These are phyloP conservation scores for Drosophila maculinotata DNA, from an alignment of 2,888 invertebrate genomes.

Conservation along the genomic window DNA sequence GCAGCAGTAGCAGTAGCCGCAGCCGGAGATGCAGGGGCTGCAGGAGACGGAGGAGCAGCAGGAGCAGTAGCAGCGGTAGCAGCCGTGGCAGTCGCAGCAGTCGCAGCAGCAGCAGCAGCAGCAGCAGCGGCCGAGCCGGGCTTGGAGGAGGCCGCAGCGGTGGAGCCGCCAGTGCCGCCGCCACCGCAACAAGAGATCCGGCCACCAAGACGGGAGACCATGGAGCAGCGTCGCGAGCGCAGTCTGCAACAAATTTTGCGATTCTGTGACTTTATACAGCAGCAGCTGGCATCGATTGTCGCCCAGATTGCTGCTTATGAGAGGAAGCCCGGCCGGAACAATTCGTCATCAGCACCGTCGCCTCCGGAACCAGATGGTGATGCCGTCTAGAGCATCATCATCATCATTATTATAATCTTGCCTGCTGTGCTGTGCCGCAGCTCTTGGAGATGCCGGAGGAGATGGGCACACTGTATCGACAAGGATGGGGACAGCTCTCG, in stretches of 20 bases:
- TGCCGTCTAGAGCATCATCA: conserved; percentile 33
- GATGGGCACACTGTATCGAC: conserved; percentile 7
- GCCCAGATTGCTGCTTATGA: conserved; percentile 34
- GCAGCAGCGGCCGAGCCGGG: not conserved
- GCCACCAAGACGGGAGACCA: conserved; percentile 37
- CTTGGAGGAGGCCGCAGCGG: not conserved
- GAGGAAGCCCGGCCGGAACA: conserved; percentile 20
- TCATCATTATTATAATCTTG: not conserved
- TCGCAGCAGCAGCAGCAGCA: not conserved
- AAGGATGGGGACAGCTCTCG: conserved; percentile 2
- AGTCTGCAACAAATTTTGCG: conserved; percentile 39
- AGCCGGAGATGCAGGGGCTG: no score
- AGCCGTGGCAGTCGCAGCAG: not conserved
- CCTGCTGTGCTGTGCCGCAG: not conserved
- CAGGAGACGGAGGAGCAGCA: not conserved
- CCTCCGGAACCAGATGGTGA: conserved; percentile 51
- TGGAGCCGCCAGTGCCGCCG: not conserved
- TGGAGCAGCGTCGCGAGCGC: conserved; percentile 43
- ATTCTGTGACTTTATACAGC: conserved; percentile 41
- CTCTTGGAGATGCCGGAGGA: conserved; percentile 14
- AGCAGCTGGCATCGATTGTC: conserved; percentile 32
- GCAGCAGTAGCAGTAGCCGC: no score
- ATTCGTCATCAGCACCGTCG: conserved; percentile 11
- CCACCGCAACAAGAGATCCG: conserved; percentile 35
- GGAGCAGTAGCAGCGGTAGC: no score